Evolutionary conservation across 1,140 invertebrate species (phyloP).

Genomic region (Apis cerana): DNA sequence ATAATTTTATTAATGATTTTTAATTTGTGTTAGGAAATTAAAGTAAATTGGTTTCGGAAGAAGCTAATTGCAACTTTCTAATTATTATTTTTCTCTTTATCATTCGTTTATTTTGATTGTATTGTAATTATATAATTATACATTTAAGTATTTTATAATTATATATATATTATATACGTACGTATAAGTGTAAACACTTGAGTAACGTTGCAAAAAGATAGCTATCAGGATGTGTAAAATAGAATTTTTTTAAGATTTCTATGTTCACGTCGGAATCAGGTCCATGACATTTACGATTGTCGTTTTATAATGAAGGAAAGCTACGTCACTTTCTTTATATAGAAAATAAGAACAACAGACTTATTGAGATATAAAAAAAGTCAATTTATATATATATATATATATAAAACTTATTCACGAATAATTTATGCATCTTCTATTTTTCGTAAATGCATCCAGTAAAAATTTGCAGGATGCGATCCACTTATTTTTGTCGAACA

Average conservation of each 20-base stretch:
- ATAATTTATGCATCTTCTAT: background rate
- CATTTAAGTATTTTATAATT: background rate
- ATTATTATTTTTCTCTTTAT: background rate
- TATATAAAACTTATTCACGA: background rate
- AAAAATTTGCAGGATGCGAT: background rate
- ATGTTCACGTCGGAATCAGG: background rate
- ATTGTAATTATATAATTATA: background rate
- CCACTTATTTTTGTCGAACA: background rate
- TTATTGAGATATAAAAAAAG: background rate
- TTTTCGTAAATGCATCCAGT: background rate
- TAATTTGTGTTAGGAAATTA: background rate
- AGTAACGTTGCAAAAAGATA: background rate
- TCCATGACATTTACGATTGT: slow-evolving; percentile 66
- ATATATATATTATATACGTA: background rate
- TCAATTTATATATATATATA: background rate
- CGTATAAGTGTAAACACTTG: background rate
- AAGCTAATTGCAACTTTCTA: background rate
- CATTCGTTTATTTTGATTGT: background rate
- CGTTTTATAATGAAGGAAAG: slow-evolving; percentile 32
- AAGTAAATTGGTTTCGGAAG: background rate
- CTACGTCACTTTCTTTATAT: slow-evolving; percentile 65
- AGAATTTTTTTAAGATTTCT: background rate
- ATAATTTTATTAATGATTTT: background rate
- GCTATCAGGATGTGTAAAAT: background rate
- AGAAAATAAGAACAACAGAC: slow-evolving; percentile 49